phyloP scores from a whole-genome alignment of 1,140 invertebrate species.

The Alviniconcha marisindica region DNA sequence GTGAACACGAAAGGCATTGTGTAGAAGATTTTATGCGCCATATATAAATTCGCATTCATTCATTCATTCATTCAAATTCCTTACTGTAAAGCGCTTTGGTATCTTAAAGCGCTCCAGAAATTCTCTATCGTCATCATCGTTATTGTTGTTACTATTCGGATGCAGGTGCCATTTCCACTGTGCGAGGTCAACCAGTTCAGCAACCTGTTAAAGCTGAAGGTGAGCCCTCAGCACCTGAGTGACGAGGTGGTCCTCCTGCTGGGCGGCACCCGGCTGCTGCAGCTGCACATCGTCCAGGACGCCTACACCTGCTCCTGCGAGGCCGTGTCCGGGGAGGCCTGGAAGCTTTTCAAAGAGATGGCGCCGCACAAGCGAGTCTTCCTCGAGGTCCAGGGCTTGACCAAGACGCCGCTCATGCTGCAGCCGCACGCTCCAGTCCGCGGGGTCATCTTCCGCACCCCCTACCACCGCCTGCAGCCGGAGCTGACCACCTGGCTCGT shows the following conservation, averaged over 20 bases:
- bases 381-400: slow-evolving; percentile 57
- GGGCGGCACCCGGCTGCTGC: slow-evolving; percentile 79
- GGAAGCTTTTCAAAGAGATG: slow-evolving; percentile 62
- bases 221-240: slow-evolving; percentile 89
- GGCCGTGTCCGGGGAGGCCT: slow-evolving; percentile 58
- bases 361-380: slow-evolving; percentile 61
- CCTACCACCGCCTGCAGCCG: slow-evolving; percentile 56
- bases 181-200: slow-evolving; percentile 87
- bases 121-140: too few species aligned
- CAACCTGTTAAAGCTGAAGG: slow-evolving; percentile 83
- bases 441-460: slow-evolving; percentile 62
- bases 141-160: too few species aligned
- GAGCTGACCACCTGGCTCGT: slow-evolving; percentile 53
- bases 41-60: too few species aligned
- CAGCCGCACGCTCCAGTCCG: slow-evolving; percentile 70
- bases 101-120: too few species aligned
- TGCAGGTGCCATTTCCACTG: slow-evolving; percentile 81
- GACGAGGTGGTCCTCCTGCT: slow-evolving; percentile 82
- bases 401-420: slow-evolving; percentile 55
- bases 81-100: too few species aligned
- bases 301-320: slow-evolving; percentile 77
- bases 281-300: slow-evolving; percentile 89
- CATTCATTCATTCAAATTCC: too few species aligned
- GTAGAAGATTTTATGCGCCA: too few species aligned
- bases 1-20: too few species aligned